Base-by-base conservation (phyloP, 2,113 vertebrate species). In the Ifrita kowaldi region DNA sequence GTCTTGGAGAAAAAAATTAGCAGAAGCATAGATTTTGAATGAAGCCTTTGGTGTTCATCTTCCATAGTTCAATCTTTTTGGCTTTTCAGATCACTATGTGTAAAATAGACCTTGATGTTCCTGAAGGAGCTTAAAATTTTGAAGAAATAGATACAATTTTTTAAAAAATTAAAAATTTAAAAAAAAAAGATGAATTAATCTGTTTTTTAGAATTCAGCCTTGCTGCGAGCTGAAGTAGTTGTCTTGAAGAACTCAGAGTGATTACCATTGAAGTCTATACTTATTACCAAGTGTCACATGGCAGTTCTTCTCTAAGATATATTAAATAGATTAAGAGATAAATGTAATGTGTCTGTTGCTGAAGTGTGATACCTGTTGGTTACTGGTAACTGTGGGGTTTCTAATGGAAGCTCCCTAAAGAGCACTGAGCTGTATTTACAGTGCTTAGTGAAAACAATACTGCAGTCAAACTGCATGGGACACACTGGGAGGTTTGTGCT, bases 111-210 rank as follows among this genome's bases (percentile, higher is more conserved):
- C 47, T 62, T 60, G 17, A 13, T 96, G 87, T 96, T 95, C 92
- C 81, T 92, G 84, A 91, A 95, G 78, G 62, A 93, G 67, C 47
- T 91, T 96, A 94, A 95, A 86, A 81, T 96, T 87, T 76, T 69
- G 84, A 27, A 92, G 78, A 9, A 89, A 91, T 46, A 88, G 42
- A 74, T 80, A 55, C 47, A 67, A 57, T 87, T 41, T 60, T 59
- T 46, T 7, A 3, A 77, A 95, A 95, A 84, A 49, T 11, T 13
- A 41, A 41, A 53, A 52, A 32, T 15, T 21, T n/a, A n/a, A 1
- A 16, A 22, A 49, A 44, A 47, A 47, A 39, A 67, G 2, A 35
- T 5, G 13, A 89, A 86, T 73, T 76, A 78, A 90, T 87, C 18
- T 83, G 20, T 73, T 91, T 93, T 91, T 63, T 49, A 23, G 63